Conservation (phyloP, 2,113 vertebrate species). For the Papio anubis region DNA sequence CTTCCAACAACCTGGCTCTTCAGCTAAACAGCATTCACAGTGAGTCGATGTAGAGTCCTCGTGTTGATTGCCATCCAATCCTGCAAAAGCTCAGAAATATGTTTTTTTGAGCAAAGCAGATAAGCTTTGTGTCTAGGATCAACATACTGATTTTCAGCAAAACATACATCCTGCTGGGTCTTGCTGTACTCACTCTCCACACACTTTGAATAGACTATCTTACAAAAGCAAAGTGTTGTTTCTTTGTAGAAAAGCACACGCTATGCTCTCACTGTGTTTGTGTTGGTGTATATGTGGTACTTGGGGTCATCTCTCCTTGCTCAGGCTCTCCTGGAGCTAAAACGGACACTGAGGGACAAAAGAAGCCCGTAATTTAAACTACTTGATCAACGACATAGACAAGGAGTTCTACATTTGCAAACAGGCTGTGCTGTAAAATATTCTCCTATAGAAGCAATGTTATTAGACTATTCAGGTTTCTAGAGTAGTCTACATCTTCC, state of each 20-base stretch:
- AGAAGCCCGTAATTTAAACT: not conserved
- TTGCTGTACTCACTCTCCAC: not conserved
- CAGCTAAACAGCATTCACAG: not conserved
- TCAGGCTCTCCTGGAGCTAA: not conserved
- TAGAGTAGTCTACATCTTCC: not conserved
- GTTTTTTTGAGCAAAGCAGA: slow-evolving; percentile 49
- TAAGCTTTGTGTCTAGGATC: slow-evolving; percentile 44
- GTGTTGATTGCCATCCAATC: not conserved
- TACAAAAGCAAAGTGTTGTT: slow-evolving; percentile 43
- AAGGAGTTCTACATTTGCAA: slow-evolving; percentile 11
- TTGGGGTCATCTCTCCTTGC: not conserved
- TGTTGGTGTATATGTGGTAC: not conserved
- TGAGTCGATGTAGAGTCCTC: not conserved
- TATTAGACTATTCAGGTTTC: not conserved
- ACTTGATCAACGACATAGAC: not conserved
- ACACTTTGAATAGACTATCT: not conserved
- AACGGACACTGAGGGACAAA: slow-evolving; percentile 7
- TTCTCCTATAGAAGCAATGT: not conserved
- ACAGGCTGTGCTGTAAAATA: not conserved
- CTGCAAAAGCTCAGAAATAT: slow-evolving; percentile 48
- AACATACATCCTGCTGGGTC: slow-evolving; percentile 42
- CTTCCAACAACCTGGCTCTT: slow-evolving; percentile 6
- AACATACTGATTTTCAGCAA: slow-evolving; percentile 52
- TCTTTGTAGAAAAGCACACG: not conserved
- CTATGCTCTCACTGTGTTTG: not conserved